phyloP scores from a whole-genome alignment of 1,140 invertebrate genomes.

The Agraylea sexmaculata region DNA sequence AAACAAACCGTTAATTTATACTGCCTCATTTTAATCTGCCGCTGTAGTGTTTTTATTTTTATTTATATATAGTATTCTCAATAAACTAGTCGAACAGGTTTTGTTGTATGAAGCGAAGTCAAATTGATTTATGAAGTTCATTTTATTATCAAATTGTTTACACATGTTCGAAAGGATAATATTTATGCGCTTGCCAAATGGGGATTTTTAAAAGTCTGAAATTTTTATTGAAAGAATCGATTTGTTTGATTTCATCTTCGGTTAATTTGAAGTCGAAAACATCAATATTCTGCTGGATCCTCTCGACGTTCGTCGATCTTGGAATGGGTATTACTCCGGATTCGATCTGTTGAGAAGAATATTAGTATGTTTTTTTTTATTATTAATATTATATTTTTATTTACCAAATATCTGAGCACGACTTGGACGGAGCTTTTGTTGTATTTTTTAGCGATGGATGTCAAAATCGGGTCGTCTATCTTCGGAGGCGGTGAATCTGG shows the following conservation, averaged over 20 bases:
- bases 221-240: conserved; percentile 50
- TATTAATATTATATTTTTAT: conserved; percentile 16
- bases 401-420: conserved; percentile 48
- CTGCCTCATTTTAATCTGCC: no score
- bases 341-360: conserved; percentile 40
- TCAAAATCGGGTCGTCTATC: conserved; percentile 48
- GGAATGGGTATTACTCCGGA: conserved; percentile 56
- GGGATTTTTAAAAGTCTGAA: conserved; percentile 39
- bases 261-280: conserved; percentile 60
- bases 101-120: no score
- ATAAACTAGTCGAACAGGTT: no score
- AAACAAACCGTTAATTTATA: no score
- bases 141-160: no score
- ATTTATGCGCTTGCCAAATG: conserved; percentile 41
- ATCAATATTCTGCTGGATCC: conserved; percentile 61
- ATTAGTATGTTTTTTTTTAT: no score
- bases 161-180: conserved; percentile 57
- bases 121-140: no score
- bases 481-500: conserved; percentile 44
- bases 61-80: no score
- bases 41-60: no score
- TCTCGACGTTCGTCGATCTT: conserved; percentile 55
- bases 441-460: conserved; percentile 51
- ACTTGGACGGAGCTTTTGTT: conserved; percentile 61
- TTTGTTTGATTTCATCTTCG: conserved; percentile 45